Base-by-base conservation (phyloP, 2,113 vertebrate genomes). In the Nycticorax nycticorax region DNA sequence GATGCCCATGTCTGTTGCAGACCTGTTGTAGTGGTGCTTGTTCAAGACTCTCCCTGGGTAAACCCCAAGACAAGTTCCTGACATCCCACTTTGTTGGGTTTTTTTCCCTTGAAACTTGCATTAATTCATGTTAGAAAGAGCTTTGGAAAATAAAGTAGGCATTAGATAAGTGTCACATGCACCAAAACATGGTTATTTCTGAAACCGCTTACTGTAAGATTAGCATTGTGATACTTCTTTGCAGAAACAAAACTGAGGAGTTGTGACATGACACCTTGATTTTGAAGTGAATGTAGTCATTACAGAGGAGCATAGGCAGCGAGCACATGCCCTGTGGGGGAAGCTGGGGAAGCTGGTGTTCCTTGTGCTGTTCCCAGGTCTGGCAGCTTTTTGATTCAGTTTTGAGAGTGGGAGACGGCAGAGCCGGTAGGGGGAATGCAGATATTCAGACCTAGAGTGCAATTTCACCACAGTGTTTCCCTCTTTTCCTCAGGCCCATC, bases 401-500 rank as follows among this genome's bases (percentile, higher is more conserved):
- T 94, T 91, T 73, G 68, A 82, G 67, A 33, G 23, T 1, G 0
- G 78, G 52, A 78, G 14, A 20, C 3, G 1, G 21, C 60, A 59
- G 60, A 82, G 66, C 17, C 17, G 9, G 7, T 63, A 57, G 62
- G 19, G 24, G 91, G 27, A 33, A 60, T 43, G 48, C 66, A 79
- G 62, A 28, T 66, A 33, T 4, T 18, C 62, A 64, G 33, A 47
- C 23, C 27, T n/a, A 14, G 41, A 60, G 10, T 50, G 24, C 60
- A n/a, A 9, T 56, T 75, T 90, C 67, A 73, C 35, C 8, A 2
- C 23, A 30, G 5, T 24, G 13, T 84, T 84, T 93, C 74, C 95
- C 33, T 94, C 64, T 90, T 93, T 72, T 93, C 43, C 89, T 78
- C 88, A 99, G 99, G 92, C 41, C 85, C 50, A 24, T 47, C 45